Evolutionary conservation across 2,113 vertebrate genomes (phyloP).

Genomic region (Jacana jacana): DNA sequence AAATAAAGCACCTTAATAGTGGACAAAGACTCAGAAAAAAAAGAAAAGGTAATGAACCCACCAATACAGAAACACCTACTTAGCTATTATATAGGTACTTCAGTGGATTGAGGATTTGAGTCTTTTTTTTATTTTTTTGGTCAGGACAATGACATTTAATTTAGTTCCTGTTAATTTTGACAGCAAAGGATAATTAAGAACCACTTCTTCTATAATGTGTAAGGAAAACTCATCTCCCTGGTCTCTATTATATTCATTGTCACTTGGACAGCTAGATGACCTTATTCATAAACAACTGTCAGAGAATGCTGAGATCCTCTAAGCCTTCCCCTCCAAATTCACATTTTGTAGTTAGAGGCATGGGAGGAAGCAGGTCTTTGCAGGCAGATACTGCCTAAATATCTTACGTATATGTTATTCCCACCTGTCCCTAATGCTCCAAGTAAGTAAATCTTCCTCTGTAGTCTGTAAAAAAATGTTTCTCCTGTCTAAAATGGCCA

Average conservation of each 20-base stretch:
- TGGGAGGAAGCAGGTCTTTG: neutral
- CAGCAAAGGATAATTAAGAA: neutral
- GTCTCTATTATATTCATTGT: neutral
- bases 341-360: neutral
- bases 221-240: neutral
- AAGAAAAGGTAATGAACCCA: neutral
- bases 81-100: neutral
- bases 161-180: neutral
- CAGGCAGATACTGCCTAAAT: neutral
- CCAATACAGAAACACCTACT: neutral
- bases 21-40: neutral
- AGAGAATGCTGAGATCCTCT: neutral
- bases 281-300: neutral
- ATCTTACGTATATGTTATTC: neutral
- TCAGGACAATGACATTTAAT: neutral
- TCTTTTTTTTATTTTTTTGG: neutral
- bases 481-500: neutral
- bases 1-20: neutral
- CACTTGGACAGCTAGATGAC: neutral
- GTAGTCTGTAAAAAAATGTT: neutral
- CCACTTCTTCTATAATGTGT: neutral
- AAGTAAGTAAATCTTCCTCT: neutral
- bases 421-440: neutral
- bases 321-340: neutral
- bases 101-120: neutral